Evolutionary conservation across 2,888 invertebrate genomes (phyloP).

Genomic region (Melinaea menophilus): DNA sequence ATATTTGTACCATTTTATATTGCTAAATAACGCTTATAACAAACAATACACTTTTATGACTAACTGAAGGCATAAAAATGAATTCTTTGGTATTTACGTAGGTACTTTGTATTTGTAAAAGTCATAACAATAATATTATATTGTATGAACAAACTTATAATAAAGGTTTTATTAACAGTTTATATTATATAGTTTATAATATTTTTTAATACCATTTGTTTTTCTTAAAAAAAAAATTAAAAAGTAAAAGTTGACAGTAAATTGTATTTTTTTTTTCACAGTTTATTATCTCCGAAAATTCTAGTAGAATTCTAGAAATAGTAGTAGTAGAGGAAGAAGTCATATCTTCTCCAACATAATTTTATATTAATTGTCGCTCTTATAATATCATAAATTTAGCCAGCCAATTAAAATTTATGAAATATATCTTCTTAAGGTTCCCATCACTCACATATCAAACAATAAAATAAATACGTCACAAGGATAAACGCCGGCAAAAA

Average conservation of each 20-base stretch:
- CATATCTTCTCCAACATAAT: too few species aligned
- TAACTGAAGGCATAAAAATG: neutral
- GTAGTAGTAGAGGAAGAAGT: too few species aligned
- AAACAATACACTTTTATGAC: conserved; percentile 5
- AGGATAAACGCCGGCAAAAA: conserved; percentile 14
- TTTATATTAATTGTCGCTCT: too few species aligned
- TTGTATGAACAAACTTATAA: neutral
- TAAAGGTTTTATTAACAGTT: neutral
- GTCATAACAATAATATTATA: conserved; percentile 4
- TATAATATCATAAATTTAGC: too few species aligned
- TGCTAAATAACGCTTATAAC: neutral
- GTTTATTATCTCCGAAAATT: too few species aligned
- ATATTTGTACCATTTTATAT: neutral
- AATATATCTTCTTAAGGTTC: neutral
- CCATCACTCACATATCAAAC: conserved; percentile 6
- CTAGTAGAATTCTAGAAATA: too few species aligned
- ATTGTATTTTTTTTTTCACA: too few species aligned
- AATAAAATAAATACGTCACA: conserved; percentile 25
- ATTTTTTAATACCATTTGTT: too few species aligned
- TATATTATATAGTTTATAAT: too few species aligned
- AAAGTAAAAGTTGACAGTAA: too few species aligned
- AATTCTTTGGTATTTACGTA: neutral
- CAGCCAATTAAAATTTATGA: too few species aligned
- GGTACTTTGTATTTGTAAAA: neutral
- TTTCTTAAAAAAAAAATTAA: too few species aligned